Conservation (phyloP, 2,113 vertebrate genomes). For the Alligator mississippiensis region DNA sequence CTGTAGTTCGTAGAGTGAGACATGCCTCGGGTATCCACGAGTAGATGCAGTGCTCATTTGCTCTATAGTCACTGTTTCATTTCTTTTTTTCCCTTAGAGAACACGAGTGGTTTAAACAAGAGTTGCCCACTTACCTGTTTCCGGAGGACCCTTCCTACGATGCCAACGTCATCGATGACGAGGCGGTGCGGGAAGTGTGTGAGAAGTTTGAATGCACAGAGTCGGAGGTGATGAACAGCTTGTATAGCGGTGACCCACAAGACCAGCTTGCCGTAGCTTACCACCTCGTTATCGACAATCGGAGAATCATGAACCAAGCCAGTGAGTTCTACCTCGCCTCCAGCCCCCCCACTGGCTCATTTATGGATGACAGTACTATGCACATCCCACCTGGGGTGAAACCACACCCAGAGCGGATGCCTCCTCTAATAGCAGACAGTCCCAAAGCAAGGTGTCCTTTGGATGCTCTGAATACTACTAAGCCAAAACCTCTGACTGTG, state of each 20-base stretch:
- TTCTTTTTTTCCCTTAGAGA: slow-evolving; percentile 81
- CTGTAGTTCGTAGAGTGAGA: background rate
- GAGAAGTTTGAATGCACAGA: slow-evolving; percentile 97
- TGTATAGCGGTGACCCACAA: slow-evolving; percentile 96
- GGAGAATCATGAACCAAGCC: slow-evolving; percentile 99
- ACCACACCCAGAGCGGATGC: slow-evolving; percentile 96
- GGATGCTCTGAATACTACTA: slow-evolving; percentile 97
- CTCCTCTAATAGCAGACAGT: slow-evolving; percentile 92
- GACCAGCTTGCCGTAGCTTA: slow-evolving; percentile 97
- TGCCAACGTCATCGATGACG: slow-evolving; percentile 91
- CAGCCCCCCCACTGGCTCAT: slow-evolving; percentile 94
- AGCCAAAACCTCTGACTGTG: slow-evolving; percentile 93
- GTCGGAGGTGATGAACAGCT: slow-evolving; percentile 92
- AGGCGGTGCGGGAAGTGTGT: slow-evolving; percentile 95
- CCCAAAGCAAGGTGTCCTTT: slow-evolving; percentile 93
- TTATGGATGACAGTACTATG: slow-evolving; percentile 93
- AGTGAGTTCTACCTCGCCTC: slow-evolving; percentile 99
- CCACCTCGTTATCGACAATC: slow-evolving; percentile 97
- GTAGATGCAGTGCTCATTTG: accelerated
- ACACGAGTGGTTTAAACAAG: slow-evolving; percentile 97
- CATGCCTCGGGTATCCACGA: background rate
- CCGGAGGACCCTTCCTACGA: slow-evolving; percentile 97
- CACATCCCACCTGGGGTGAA: slow-evolving; percentile 92
- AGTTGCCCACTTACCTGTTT: slow-evolving; percentile 95
- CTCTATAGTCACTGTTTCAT: background rate